Evolutionary conservation across 2,888 invertebrate genomes (phyloP), one percentile per base, ranked within the genome.

Genomic region (Stegana nigrithorax): DNA sequence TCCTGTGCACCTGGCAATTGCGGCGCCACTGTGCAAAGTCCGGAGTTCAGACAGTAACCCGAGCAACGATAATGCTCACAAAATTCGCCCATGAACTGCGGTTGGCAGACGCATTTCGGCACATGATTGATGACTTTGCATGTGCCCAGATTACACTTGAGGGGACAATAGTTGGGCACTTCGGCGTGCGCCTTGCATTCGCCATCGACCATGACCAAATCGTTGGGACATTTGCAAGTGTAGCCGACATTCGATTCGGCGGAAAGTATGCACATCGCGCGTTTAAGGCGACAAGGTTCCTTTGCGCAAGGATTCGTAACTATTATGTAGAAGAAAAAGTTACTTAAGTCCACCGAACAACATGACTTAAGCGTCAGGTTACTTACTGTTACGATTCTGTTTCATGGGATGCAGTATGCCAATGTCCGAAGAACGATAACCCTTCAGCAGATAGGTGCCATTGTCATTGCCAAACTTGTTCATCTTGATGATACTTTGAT

Each of bases 51-150:
- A 76, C 93, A 93, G 80, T 88, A 89, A 6, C 89, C 90, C 2
- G 91, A 89, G 80, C 93, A 93, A 60, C 89, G 88, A 82, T 90
- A 91, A 74, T 89, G 88, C 81, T 91, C 89, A 85, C 93, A 93
- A 55, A 87, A 83, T 66, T 88, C 87, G 17, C 93, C 92, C 42
- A 88, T 87, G 83, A 90, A 93, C 53, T 88, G 87, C 0, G 89
- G 85, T 27, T 88, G 87, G 76, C 93, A 93, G 67, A 87, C 83
- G 86, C 93, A 93, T 81, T 89, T 87, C 14, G 88, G 89, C 23
- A 87, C 87, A 71, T 87, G 85, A 45, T 86, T 84, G 2, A 86
- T 84, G 51, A 88, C 76, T 70, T 87, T 85, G 80, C 92, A 91
- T 7, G 84, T 87, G 64, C 92, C 91, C 59, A 88, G 87, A 83